Evolutionary conservation across 2,888 invertebrate species (phyloP).

Genomic region (Hirtodrosophila cameraria): DNA sequence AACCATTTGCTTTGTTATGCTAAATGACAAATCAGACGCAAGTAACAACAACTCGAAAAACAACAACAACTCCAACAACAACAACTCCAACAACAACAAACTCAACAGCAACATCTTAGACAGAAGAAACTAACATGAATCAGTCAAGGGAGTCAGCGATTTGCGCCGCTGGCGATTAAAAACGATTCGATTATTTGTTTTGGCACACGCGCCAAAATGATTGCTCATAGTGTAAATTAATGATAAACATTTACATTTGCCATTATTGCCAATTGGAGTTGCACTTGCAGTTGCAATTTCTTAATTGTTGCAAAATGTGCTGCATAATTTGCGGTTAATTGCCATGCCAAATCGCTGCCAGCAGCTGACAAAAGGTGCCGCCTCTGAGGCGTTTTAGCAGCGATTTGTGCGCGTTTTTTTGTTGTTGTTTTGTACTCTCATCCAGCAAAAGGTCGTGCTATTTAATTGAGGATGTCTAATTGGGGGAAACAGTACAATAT

Average conservation of each 20-base stretch:
- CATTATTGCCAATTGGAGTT: constrained; percentile 49
- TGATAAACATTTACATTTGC: constrained; percentile 68
- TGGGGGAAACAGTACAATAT: constrained; percentile 37
- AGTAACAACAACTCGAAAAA: no score
- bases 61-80: background rate
- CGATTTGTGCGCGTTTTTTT: constrained; percentile 49
- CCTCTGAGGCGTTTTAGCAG: constrained; percentile 48
- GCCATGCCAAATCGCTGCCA: constrained; percentile 54
- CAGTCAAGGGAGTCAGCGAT: constrained; percentile 48
- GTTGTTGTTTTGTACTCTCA: constrained; percentile 2
- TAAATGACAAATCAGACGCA: constrained; percentile 42
- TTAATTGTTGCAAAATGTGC: constrained; percentile 73
- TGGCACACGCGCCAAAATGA: constrained; percentile 71
- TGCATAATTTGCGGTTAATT: constrained; percentile 74
- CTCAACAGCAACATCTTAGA: background rate
- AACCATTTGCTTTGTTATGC: constrained; percentile 24
- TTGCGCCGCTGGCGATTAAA: constrained; percentile 49
- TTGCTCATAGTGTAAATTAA: constrained; percentile 73
- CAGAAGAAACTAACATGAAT: constrained; percentile 57
- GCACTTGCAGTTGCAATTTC: constrained; percentile 57
- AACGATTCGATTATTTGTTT: constrained; percentile 58
- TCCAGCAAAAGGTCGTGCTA: constrained; percentile 64
- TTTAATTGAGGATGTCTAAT: constrained; percentile 72
- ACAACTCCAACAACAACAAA: background rate
- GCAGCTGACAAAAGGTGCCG: constrained; percentile 67